Evolutionary conservation across 2,888 invertebrate species (phyloP).

Genomic region (Buathra laborator): DNA sequence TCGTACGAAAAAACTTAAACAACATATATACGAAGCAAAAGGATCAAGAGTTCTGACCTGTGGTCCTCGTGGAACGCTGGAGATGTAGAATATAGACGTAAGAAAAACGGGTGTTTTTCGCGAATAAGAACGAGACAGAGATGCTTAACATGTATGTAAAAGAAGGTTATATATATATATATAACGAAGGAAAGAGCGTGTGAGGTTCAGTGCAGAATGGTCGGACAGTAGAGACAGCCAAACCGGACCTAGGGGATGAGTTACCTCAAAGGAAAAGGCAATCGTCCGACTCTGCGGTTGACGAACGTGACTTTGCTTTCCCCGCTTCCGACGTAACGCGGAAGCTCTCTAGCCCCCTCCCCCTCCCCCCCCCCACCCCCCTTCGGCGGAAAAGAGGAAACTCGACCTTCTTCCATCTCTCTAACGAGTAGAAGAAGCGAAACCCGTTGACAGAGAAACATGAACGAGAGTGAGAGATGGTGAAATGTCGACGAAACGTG

Average conservation of each 20-base stretch:
- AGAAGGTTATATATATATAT: neutral
- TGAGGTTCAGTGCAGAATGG: conserved; percentile 4
- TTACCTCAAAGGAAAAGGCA: conserved; percentile 77
- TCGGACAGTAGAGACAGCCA: conserved; percentile 55
- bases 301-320: conserved; percentile 80
- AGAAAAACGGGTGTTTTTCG: conserved; percentile 6
- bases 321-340: conserved; percentile 56
- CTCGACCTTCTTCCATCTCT: conserved; percentile 68
- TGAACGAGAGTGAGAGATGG: conserved; percentile 2
- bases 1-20: conserved; percentile 21
- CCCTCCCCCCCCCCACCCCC: no score
- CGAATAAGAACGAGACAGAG: conserved; percentile 21
- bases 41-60: conserved; percentile 39
- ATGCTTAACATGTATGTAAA: conserved; percentile 3
- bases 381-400: conserved; percentile 62
- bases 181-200: neutral
- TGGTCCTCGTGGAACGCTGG: conserved; percentile 31
- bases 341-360: neutral
- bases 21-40: conserved; percentile 15
- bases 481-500: conserved; percentile 19
- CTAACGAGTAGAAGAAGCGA: conserved; percentile 71
- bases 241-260: conserved; percentile 55
- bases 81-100: conserved; percentile 15
- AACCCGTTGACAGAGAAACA: conserved; percentile 11
- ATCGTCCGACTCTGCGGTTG: conserved; percentile 77